Conservation (phyloP, 2,888 invertebrate genomes). For the Mesochorus sp. region DNA sequence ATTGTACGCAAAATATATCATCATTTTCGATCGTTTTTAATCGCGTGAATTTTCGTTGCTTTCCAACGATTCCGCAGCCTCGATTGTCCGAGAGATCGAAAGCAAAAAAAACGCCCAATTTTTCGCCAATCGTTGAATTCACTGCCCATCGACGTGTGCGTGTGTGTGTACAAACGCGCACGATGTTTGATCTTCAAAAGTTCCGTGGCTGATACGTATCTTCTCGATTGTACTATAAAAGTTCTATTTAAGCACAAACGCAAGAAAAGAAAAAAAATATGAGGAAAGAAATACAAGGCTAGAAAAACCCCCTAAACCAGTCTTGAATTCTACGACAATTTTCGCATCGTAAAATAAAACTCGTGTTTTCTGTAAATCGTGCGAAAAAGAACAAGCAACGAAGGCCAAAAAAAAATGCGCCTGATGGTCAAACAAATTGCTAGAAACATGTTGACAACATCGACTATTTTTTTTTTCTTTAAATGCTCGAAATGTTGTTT, state of each 20-base stretch:
- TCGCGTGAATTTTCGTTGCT: too few relatives aligned
- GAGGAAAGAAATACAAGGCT: too few relatives aligned
- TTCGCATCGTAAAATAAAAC: not conserved
- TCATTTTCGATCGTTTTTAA: too few relatives aligned
- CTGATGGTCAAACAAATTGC: not conserved
- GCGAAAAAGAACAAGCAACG: not conserved
- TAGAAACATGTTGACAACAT: not conserved
- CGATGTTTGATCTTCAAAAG: slow-evolving; percentile 7
- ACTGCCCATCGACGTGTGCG: slow-evolving; percentile 40
- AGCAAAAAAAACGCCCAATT: not conserved
- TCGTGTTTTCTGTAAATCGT: slow-evolving; percentile 9
- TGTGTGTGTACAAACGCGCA: too few relatives aligned
- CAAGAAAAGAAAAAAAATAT: not conserved
- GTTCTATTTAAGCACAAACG: slow-evolving; percentile 1
- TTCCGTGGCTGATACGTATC: not conserved
- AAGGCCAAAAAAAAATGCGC: not conserved
- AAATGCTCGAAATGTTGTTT: slow-evolving; percentile 19
- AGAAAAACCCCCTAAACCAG: not conserved
- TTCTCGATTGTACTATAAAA: not conserved
- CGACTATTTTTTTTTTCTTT: slow-evolving; percentile 34
- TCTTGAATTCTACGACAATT: slow-evolving; percentile 10
- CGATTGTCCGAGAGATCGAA: not conserved
- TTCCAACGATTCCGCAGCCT: too few relatives aligned
- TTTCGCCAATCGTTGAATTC: slow-evolving; percentile 14
- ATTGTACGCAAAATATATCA: too few relatives aligned